phyloP scores from a whole-genome alignment of 2,888 invertebrate species.

The Biston stratarius region DNA sequence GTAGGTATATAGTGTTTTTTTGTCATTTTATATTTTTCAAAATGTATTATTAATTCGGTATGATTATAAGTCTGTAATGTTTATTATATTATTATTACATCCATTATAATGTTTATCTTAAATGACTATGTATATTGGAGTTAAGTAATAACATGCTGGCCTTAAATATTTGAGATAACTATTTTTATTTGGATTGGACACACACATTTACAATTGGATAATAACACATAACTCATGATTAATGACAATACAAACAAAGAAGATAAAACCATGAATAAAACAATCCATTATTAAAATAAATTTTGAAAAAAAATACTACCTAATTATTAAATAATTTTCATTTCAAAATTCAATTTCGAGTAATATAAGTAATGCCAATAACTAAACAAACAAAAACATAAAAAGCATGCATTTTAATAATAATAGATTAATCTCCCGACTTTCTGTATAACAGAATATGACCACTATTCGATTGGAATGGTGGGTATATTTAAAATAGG shows the following conservation, averaged over 20 bases:
- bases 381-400: slow-evolving; percentile 2
- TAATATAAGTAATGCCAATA: not conserved
- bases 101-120: slow-evolving; percentile 55
- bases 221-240: not conserved
- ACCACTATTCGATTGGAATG: no score
- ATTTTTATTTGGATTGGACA: slow-evolving; percentile 54
- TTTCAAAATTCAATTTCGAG: not conserved
- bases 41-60: slow-evolving; percentile 55
- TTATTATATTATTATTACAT: slow-evolving; percentile 44
- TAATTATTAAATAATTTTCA: no score
- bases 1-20: not conserved
- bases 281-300: not conserved
- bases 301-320: not conserved
- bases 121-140: slow-evolving; percentile 55
- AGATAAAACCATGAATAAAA: not conserved
- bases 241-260: not conserved
- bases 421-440: not conserved
- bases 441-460: no score
- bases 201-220: slow-evolving; percentile 45
- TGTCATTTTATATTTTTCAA: slow-evolving; percentile 2
- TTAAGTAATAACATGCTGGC: slow-evolving; percentile 67
- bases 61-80: slow-evolving; percentile 56
- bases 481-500: no score
- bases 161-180: slow-evolving; percentile 58
- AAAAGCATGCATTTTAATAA: not conserved